Base-by-base conservation (phyloP, 2,113 vertebrate species). In the Mormoops blainvillei region DNA sequence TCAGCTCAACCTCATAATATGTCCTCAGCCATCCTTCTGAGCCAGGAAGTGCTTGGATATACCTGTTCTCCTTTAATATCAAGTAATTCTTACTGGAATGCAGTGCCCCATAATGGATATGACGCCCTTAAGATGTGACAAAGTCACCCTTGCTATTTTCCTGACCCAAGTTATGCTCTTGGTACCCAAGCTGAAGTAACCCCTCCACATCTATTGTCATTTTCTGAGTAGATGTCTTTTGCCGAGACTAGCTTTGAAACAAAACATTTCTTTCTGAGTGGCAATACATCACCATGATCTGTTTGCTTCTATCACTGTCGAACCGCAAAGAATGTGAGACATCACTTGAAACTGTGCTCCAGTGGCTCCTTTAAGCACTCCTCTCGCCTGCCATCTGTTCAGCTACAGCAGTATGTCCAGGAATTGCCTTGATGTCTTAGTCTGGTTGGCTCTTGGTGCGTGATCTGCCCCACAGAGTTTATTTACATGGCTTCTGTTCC, bases 341-440 rank as follows among this genome's bases (percentile, higher is more conserved):
- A 50, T 81, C 58, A 58, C 89, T 92, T 81, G 76, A 74, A 96
- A 81, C 22, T 94, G 74, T 92, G 84, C 74, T 87, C 74, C 52
- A 45, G 81, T 77, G 83, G 50, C 74, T 81, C 70, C 94, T 94
- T 31, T 77, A 85, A 92, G 96, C 36, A 63, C 67, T 63, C 63
- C 87, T 89, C 70, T 87, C 84, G 68, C 91, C 68, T 58, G 52
- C 95, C 96, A 95, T 97, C 96, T 98, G 97, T 89, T 98, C 94
- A 70, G 78, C 67, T 58, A 26, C 45, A 83, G 36, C 56, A 83
- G 41, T 48, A 12, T 81, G 58, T 94, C 87, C 92, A 97, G 80
- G 71, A 91, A 76, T 67, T 71, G 87, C 92, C 89, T 93, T 97
- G 94, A 97, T 94, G 87, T 96, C 97, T 97, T 96, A 87, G 96